phyloP scores from a whole-genome alignment of 1,140 invertebrate genomes.

The Neelides sp. region DNA sequence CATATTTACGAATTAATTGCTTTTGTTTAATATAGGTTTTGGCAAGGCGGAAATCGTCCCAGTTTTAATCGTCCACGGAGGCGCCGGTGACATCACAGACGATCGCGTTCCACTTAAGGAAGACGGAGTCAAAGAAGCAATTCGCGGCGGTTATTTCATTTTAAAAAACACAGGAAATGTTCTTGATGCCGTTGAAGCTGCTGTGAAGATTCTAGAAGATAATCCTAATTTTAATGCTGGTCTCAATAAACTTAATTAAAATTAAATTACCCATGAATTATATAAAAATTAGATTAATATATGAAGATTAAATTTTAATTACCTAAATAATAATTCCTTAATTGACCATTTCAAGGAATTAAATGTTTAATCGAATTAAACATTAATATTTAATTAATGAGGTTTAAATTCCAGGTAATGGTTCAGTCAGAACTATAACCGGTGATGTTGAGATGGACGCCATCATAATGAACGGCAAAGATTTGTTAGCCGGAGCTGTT shows the following conservation, averaged over 20 bases:
- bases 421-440: slow-evolving; percentile 49
- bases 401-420: slow-evolving; percentile 44
- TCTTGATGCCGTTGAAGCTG: slow-evolving; percentile 60
- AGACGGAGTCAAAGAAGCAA: slow-evolving; percentile 50
- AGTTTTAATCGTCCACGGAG: slow-evolving; percentile 7
- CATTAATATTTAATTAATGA: too few relatives aligned
- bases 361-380: slow-evolving; percentile 6
- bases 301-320: background rate
- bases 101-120: slow-evolving; percentile 48
- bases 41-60: background rate
- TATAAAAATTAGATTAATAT: background rate
- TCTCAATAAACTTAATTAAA: too few relatives aligned
- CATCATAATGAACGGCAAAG: slow-evolving; percentile 54
- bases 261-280: too few relatives aligned
- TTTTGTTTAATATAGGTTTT: background rate
- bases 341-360: too few relatives aligned
- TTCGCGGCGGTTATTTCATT: slow-evolving; percentile 44
- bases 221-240: slow-evolving; percentile 61
- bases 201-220: slow-evolving; percentile 60
- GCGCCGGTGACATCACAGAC: slow-evolving; percentile 38
- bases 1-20: background rate
- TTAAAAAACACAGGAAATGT: slow-evolving; percentile 41
- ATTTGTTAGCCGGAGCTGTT: slow-evolving; percentile 43
- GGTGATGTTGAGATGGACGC: slow-evolving; percentile 64
- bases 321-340: background rate